Base-by-base conservation (phyloP, 2,888 invertebrate genomes). In the Cybosia mesomella region DNA sequence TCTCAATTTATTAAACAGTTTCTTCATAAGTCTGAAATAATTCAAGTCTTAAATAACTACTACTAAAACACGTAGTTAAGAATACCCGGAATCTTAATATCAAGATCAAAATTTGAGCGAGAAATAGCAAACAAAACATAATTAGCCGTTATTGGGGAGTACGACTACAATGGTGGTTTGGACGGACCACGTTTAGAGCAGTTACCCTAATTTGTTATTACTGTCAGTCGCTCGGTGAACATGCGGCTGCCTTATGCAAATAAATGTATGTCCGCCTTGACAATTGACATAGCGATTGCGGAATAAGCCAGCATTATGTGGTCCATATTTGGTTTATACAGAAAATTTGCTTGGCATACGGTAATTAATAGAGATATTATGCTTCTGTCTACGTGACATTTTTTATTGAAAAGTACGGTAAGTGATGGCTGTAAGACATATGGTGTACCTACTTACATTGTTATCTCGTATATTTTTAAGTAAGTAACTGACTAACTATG, bases 151-250 rank as follows among this genome's bases (percentile, higher is more conserved):
- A 82, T 71, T 78, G 79, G 90, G 91, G 89, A 83, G 83, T 81
- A 57, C n/a, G 83, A 83, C 78, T 75, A 92, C 89, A 92, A 92
- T 89, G 82, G 87, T 83, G 83, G 77, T 79, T 80, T 72, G 75
- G 70, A 74, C 78, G 82, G 87, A 84, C 87, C 86, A 82, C 83
- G 83, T 83, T 88, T 79, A 83, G 86, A 78, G 79, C 83, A 86
- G 86, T 87, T 89, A 93, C 92, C 93, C 93, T 92, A 92, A 92
- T 92, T 92, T 91, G 91, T 92, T 91, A 90, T 88, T 88, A 87
- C 88, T 90, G 90, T 86, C 91, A 88, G 81, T 83, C 77, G 82
- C 83, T 78, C 74, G 83, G 86, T 82, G 82, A 84, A 86, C 86
- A 89, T 89, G 90, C 77, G 91, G 91, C 85, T 82, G 85, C 87